Conservation (phyloP, 2,888 invertebrate genomes). For the Pecten maximus region DNA sequence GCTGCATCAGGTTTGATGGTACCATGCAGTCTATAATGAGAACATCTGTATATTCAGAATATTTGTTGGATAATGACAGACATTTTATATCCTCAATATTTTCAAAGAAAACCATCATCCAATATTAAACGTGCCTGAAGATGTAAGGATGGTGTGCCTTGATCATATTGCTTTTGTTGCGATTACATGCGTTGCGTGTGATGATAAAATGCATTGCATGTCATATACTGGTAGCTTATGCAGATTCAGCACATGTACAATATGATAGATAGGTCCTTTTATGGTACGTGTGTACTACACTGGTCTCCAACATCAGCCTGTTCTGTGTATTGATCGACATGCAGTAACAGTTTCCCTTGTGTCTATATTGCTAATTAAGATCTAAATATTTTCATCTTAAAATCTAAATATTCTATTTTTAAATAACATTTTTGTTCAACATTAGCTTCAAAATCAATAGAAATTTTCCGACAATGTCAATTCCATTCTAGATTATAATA, state of each 20-base stretch:
- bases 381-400: not conserved
- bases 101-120: not conserved
- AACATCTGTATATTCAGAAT: not conserved
- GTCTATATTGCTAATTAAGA: not conserved
- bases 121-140: not conserved
- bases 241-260: slow-evolving; percentile 17
- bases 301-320: not conserved
- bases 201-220: slow-evolving; percentile 26
- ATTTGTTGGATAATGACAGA: not conserved
- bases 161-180: not conserved
- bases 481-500: no score
- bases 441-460: not conserved
- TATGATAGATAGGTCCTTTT: not conserved
- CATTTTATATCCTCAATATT: not conserved
- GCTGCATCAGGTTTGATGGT: no score
- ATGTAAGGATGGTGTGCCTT: not conserved
- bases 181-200: not conserved
- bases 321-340: not conserved
- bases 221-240: not conserved
- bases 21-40: not conserved
- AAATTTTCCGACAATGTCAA: no score
- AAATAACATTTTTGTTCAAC: not conserved
- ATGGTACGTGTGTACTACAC: not conserved
- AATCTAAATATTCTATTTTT: not conserved
- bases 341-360: not conserved